A percentile compares a stretch with the other conserved stretches of the same genome.
phyloP scores from a whole-genome alignment of 1,140 invertebrate species.

The Cyphomyrmex costatus region DNA sequence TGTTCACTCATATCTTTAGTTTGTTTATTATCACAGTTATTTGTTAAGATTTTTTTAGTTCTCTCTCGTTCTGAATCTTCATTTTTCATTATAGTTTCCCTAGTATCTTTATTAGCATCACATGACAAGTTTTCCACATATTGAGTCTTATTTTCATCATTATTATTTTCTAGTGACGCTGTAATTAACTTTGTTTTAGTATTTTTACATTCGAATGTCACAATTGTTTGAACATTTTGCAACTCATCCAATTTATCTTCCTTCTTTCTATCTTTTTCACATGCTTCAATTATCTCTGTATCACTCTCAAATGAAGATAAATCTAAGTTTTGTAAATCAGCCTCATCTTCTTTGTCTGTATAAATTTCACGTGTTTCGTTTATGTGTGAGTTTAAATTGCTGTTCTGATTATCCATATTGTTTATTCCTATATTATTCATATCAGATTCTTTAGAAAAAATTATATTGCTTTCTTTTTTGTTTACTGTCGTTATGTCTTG shows the following conservation, averaged over 20 bases:
- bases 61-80: slow-evolving; percentile 39
- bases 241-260: slow-evolving; percentile 23
- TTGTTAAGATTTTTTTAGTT: slow-evolving; percentile 33
- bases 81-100: slow-evolving; percentile 12
- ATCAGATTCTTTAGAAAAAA: slow-evolving; percentile 49
- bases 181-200: slow-evolving; percentile 1
- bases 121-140: slow-evolving; percentile 8
- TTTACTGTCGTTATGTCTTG: slow-evolving; percentile 40
- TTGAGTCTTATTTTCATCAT: slow-evolving; percentile 32
- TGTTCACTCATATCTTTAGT: slow-evolving; percentile 38
- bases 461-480: neutral
- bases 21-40: slow-evolving; percentile 64
- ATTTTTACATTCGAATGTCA: neutral
- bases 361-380: neutral
- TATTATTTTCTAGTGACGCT: slow-evolving; percentile 9
- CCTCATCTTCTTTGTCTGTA: neutral
- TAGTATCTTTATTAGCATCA: slow-evolving; percentile 34
- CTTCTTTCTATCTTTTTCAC: neutral
- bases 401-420: neutral
- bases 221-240: neutral
- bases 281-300: slow-evolving; percentile 32
- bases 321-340: slow-evolving; percentile 23
- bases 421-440: slow-evolving; percentile 3
- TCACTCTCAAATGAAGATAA: neutral
- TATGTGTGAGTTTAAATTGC: neutral